These are phyloP conservation scores for Drosophila seclusa DNA, from an alignment of 2,888 invertebrate genomes.

Conservation along the genomic window DNA sequence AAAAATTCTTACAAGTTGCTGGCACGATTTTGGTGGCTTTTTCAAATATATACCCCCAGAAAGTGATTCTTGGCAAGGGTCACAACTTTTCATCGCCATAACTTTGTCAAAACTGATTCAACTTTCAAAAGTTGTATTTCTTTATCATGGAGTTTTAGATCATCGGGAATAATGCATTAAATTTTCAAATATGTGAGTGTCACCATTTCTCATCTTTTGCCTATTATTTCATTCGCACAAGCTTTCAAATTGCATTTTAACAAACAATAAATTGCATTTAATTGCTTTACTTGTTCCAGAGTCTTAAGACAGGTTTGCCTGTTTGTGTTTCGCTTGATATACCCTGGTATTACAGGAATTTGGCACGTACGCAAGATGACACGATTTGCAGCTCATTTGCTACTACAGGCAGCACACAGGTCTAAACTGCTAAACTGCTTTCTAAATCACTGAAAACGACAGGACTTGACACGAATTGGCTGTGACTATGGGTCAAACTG, in stretches of 20 bases:
- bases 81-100: neutral
- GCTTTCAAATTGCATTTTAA: neutral
- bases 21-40: neutral
- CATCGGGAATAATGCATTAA: neutral
- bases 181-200: neutral
- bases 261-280: constrained; percentile 1
- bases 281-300: neutral
- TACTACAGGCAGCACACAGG: constrained; percentile 71
- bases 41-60: neutral
- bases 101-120: neutral
- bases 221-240: neutral
- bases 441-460: constrained; percentile 77
- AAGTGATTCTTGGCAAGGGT: too few species aligned
- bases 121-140: neutral
- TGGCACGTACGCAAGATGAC: constrained; percentile 68
- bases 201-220: neutral
- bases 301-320: neutral
- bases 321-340: neutral
- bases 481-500: constrained; percentile 18
- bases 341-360: constrained; percentile 29
- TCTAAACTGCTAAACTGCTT: constrained; percentile 73
- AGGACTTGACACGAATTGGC: constrained; percentile 59
- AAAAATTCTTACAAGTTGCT: neutral
- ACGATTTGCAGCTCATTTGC: constrained; percentile 80
- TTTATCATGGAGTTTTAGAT: neutral